Evolutionary conservation across 2,797 vertebrate species (phyloP).

Genomic region (Schizopygopsis malacanthus): DNA sequence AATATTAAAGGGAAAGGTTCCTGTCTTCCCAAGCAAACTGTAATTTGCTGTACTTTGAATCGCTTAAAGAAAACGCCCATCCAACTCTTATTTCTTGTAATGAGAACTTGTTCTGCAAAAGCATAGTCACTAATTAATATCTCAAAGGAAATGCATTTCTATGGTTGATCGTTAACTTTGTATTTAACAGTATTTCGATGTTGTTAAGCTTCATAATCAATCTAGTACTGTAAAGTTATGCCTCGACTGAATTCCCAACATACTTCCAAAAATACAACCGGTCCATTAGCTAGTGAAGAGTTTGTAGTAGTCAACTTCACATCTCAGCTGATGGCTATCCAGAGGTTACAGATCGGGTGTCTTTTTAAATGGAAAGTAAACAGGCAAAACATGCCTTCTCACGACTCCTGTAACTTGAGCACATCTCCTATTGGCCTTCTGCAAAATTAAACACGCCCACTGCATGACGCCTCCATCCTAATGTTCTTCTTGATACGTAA

Average conservation of each 20-base stretch:
- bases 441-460: neutral
- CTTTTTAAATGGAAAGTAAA: slow-evolving; percentile 28
- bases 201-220: slow-evolving; percentile 10
- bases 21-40: slow-evolving; percentile 34
- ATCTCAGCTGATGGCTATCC: slow-evolving; percentile 8
- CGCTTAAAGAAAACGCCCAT: neutral
- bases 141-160: slow-evolving; percentile 32
- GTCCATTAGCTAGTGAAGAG: slow-evolving; percentile 25
- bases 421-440: slow-evolving; percentile 16
- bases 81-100: neutral
- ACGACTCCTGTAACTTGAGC: neutral
- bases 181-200: neutral
- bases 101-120: slow-evolving; percentile 7
- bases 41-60: slow-evolving; percentile 45
- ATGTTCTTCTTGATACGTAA: neutral
- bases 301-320: slow-evolving; percentile 1
- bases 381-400: slow-evolving; percentile 11
- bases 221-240: neutral
- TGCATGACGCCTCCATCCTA: neutral
- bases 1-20: slow-evolving; percentile 22
- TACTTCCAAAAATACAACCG: slow-evolving; percentile 35
- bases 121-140: neutral
- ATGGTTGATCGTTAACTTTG: slow-evolving; percentile 1
- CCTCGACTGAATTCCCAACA: neutral
- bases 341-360: slow-evolving; percentile 14